phyloP scores from a whole-genome alignment of 2,888 invertebrate genomes.

The Macaria liturata region DNA sequence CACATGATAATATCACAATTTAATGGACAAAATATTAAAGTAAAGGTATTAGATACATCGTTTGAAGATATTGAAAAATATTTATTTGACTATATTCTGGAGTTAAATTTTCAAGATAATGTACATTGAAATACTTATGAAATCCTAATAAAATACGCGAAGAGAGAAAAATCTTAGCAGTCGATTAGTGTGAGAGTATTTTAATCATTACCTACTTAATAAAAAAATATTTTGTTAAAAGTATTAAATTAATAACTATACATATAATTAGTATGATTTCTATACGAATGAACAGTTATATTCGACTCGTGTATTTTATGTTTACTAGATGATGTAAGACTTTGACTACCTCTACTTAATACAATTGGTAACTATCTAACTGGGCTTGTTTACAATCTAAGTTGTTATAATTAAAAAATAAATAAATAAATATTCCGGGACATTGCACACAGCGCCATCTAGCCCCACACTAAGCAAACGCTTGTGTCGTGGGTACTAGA shows the following conservation, averaged over 20 bases:
- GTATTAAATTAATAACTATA: slow-evolving; percentile 9
- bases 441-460: too few relatives aligned
- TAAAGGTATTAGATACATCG: slow-evolving; percentile 40
- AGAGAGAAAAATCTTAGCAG: slow-evolving; percentile 25
- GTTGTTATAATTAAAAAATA: too few relatives aligned
- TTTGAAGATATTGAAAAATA: slow-evolving; percentile 42
- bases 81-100: slow-evolving; percentile 25
- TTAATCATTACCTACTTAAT: not conserved
- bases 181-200: slow-evolving; percentile 5
- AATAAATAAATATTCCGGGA: too few relatives aligned
- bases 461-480: too few relatives aligned
- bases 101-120: slow-evolving; percentile 13
- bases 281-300: slow-evolving; percentile 8
- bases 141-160: slow-evolving; percentile 19
- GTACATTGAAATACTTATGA: slow-evolving; percentile 16
- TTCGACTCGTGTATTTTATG: slow-evolving; percentile 7
- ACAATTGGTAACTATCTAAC: slow-evolving; percentile 35
- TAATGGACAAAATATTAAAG: slow-evolving; percentile 71
- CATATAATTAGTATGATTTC: slow-evolving; percentile 1
- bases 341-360: slow-evolving; percentile 24
- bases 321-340: slow-evolving; percentile 16
- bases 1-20: slow-evolving; percentile 69
- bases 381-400: slow-evolving; percentile 22
- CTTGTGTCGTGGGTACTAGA: too few relatives aligned
- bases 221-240: slow-evolving; percentile 11